Conservation (phyloP, 2,888 invertebrate genomes). For the Nemapogon koenigi region DNA sequence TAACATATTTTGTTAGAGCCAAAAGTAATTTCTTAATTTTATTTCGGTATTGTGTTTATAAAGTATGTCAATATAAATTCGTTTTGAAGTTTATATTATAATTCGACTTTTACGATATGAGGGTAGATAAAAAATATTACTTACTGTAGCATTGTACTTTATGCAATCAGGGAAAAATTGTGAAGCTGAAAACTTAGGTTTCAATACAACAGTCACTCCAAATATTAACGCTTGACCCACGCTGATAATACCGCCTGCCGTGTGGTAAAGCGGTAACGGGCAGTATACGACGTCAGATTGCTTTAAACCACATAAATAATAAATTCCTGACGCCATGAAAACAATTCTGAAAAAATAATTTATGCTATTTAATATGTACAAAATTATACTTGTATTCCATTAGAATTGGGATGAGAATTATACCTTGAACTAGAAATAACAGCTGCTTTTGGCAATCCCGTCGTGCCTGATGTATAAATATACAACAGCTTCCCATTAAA, state of each 20-base stretch:
- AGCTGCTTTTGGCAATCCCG: slow-evolving; percentile 97
- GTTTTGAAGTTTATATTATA: too few relatives aligned
- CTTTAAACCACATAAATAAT: slow-evolving; percentile 69
- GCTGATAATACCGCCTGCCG: slow-evolving; percentile 90
- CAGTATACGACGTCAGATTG: slow-evolving; percentile 83
- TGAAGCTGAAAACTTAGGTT: slow-evolving; percentile 93
- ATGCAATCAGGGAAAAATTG: slow-evolving; percentile 92
- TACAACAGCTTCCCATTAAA: slow-evolving; percentile 87
- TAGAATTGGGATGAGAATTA: slow-evolving; percentile 9
- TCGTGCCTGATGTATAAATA: slow-evolving; percentile 98
- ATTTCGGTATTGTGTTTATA: too few relatives aligned
- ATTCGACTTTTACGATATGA: too few relatives aligned
- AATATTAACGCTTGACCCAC: slow-evolving; percentile 79
- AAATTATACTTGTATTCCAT: too few relatives aligned
- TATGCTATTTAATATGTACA: too few relatives aligned
- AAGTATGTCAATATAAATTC: too few relatives aligned
- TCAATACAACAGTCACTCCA: slow-evolving; percentile 84
- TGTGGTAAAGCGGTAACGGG: slow-evolving; percentile 95
- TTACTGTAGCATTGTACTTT: slow-evolving; percentile 94
- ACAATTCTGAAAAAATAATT: slow-evolving; percentile 67
- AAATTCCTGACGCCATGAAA: slow-evolving; percentile 77
- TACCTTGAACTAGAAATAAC: slow-evolving; percentile 94
- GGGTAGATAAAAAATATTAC: slow-evolving; percentile 54
- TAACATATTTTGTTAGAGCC: too few relatives aligned
- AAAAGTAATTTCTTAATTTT: too few relatives aligned